Base-by-base conservation (phyloP, 92 coral and sea anemone genomes). In the Scolanthus callimorphus region DNA sequence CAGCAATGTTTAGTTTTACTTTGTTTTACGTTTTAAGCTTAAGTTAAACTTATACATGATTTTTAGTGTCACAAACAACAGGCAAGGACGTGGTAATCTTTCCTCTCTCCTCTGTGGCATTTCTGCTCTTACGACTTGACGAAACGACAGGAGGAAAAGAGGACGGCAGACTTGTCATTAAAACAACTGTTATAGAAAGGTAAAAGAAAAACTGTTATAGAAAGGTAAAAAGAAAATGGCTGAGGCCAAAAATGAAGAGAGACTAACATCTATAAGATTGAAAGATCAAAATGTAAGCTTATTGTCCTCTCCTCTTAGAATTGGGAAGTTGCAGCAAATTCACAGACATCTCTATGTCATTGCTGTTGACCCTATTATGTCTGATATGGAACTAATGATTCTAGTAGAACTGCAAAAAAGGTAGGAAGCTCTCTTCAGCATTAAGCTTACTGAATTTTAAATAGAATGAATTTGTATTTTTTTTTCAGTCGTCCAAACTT, bases 91-190 rank as follows among this genome's bases (percentile, higher is more conserved):
- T 78, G 0, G 68, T 94, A 9, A 94, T 94, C 70, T 94, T 94
- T 51, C 97, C 97, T 8, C 79, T 80, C 17, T 94, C 99, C 6
- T 92, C 99, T 51, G 97, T 89, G 37, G 99, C 99, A 3, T 94
- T 89, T 27, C 25, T 94, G 80, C 57, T 89, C 27, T 49, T 94
- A 20, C 62, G 80, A 20, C 37, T 90, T 59, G 67, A 70, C 56
- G 74, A 70, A 41, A 51, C 74, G 21, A 68, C 59, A 19, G 43
- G 49, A 4, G 52, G 54, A 38, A 59, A 58, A 43, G 57, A 39
- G 20, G 73, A 67, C 49, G 90, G 60, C 19, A 45, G 56, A 27
- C 17, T 25, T 8, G 17, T 30, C 27, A 34, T 91, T 23, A 76
- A 84, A 39, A 47, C 68, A 43, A 64, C 68, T 26, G 51, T 81